Base-by-base conservation (phyloP, 2,797 vertebrate species). In the Gouania willdenowi region DNA sequence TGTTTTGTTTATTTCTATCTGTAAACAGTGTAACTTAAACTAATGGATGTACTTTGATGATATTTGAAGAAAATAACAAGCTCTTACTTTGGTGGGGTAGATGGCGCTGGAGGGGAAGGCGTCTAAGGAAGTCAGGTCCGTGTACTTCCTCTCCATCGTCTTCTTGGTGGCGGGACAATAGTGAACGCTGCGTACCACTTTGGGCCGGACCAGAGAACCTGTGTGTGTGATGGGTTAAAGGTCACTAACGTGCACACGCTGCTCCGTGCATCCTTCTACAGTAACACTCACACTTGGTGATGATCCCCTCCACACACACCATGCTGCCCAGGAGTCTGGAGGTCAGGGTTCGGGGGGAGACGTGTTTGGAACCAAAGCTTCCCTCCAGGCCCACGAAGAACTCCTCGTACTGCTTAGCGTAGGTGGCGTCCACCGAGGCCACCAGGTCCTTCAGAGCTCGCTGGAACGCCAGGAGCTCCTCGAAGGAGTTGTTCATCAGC, bases 131-230 rank as follows among this genome's bases (percentile, higher is more conserved):
- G 95, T 99, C 85, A 99, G 75, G 67, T 99, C 97, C 0, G 93
- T 91, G 60, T 98, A 99, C 29, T 92, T 94, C 16, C 97, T 91
- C 46, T 99, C 97, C 59, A 97, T 89, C 0, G 92, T 98, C 71
- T 98, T 99, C 85, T 98, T 97, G 19, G 97, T 99, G 20, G 93
- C 89, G 0, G 97, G 94, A 46, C 97, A 99, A 56, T 98, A 99
- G 63, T 99, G 97, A 49, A 99, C 95, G 0, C 97, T 99, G 31
- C 94, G 92, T 9, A 99, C 92, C 0, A 99, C 88, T 77, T 99
- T 99, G 0, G 97, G 97, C 22, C 94, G 94, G 32, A 99, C 91
- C 52, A 98, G 81, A 46, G 97, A 99, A 49, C 97, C 97, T 99
- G 38, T 22, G 4, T 11, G 8, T 4, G 33, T 0, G 3, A 28